Base-by-base conservation (phyloP, 2,888 invertebrate genomes). In the Phanerotoma sp. region DNA sequence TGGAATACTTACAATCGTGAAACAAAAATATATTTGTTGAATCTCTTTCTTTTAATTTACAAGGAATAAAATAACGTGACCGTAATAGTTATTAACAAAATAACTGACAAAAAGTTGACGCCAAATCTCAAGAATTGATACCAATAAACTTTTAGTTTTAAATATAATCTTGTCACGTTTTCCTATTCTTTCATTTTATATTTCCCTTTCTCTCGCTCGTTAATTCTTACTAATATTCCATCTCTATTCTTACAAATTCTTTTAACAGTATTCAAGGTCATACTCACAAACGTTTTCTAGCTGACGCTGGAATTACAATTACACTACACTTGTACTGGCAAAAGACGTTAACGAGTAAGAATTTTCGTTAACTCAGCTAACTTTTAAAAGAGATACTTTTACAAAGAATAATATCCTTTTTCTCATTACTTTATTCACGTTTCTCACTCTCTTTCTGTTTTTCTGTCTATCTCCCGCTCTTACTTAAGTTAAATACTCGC, bases 201-300 rank as follows among this genome's bases (percentile, higher is more conserved):
- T 44, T 38, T 47, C 35, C 42, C 25, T 46, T 49, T 32, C 20
- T 48, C 30, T 51, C 35, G 21, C 32, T 48, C 33, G 20, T 37
- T 15, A 33, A 10, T 35, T 46, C 28, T 52, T 40, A 32, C 15
- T 44, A n/a, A n/a, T n/a, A n/a, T n/a, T 22, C 18, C 30, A 56
- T 41, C 40, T 41, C 25, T 40, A 25, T 22, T 32, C 21, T 44
- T 53, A 53, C 18, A 32, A 33, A 32, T 35, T 33, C 46, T 33
- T 21, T 35, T n/a, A 21, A 46, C 32, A 18, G 20, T 35, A 54
- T 56, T 53, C 68, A 69, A 72, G 71, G 72, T 66, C 70, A 66
- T 56, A 61, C 58, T 63, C 66, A 67, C 64, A 62, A 67, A 68
- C 62, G 28, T 10, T n/a, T 25, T 13, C 18, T 28, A 25, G 18